A percentile compares a stretch with the other conserved stretches of the same genome.
phyloP scores from a whole-genome alignment of 2,888 invertebrate genomes.

The Lampropteryx suffumata region DNA sequence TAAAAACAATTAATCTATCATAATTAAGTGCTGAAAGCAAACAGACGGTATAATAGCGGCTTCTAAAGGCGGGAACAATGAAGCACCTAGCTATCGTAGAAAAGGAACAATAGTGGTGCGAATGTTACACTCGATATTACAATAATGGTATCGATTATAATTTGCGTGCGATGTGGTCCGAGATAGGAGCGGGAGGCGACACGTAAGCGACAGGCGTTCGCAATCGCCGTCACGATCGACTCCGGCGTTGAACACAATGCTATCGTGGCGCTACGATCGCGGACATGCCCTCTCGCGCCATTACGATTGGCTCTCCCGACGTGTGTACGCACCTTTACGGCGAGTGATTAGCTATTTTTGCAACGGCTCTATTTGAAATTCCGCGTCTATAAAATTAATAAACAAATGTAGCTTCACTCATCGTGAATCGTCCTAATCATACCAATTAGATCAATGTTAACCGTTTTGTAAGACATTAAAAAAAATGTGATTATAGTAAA shows the following conservation, averaged over 20 bases:
- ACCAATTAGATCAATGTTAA: no score
- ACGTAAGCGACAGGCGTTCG: constrained; percentile 77
- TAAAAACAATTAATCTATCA: constrained; percentile 37
- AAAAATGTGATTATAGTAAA: no score
- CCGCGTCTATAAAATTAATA: background rate
- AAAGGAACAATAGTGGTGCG: constrained; percentile 75
- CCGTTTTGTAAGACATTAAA: no score
- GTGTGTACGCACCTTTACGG: constrained; percentile 63
- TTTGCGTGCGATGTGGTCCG: constrained; percentile 79
- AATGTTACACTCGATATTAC: constrained; percentile 78
- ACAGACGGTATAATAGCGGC: constrained; percentile 35
- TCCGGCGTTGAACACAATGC: constrained; percentile 73
- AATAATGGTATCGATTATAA: constrained; percentile 83
- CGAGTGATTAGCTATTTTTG: constrained; percentile 66
- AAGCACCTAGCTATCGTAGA: constrained; percentile 44
- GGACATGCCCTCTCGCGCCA: constrained; percentile 74
- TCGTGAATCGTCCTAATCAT: no score
- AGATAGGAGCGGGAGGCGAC: constrained; percentile 75
- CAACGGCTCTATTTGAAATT: constrained; percentile 35
- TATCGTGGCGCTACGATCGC: constrained; percentile 77
- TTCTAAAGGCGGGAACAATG: constrained; percentile 44
- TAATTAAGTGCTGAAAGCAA: constrained; percentile 48
- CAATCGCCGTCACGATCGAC: constrained; percentile 77
- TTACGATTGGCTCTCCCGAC: constrained; percentile 72
- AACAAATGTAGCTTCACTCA: no score